Base-by-base conservation (phyloP, 2,113 vertebrate species). In the Urocolius indicus region DNA sequence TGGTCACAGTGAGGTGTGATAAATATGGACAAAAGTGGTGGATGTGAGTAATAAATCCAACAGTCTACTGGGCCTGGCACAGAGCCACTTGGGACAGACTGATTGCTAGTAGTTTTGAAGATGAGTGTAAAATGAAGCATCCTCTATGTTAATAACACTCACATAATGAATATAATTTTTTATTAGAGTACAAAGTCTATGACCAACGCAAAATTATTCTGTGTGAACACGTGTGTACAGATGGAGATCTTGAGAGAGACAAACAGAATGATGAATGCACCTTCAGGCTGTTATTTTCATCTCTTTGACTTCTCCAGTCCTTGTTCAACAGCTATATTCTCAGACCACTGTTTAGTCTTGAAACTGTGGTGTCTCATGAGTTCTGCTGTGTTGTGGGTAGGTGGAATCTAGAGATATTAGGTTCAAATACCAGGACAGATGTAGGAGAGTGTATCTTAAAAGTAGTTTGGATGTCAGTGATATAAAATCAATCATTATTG, bases 141-240 rank as follows among this genome's bases (percentile, higher is more conserved):
- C 54, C 79, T 90, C 20, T 82, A 80, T 71, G 51, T 80, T 83
- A 94, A 90, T 94, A 83, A 88, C 43, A 77, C 30, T 73, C 59
- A 38, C 38, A 71, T 51, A 88, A 91, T 88, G 36, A 95, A 84
- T 71, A 83, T 59, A 66, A 76, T 67, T 11, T 91, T 90, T 83
- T 80, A 86, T 67, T 86, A 77, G 65, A 88, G 55, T 71, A 57
- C 0, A 5, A 66, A 43, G 61, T 34, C 46, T 90, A 66, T 55
- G 93, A 38, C 23, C 81, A 94, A 67, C 74, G 59, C 23, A 94
- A 90, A 95, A 95, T 91, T 67, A 88, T 82, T 11, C 48, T 86
- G 51, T 77, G 26, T 22, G 46, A 73, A 63, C 49, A 77, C 0
- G 0, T 79, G 30, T 54, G 34, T 36, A 86, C 51, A 71, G 54